Percentiles rank a stretch among this genome's conserved stretches.
These are phyloP conservation scores for Cercopithecus petaurista DNA, from an alignment of 2,797 vertebrate genomes.

Conservation along the genomic window DNA sequence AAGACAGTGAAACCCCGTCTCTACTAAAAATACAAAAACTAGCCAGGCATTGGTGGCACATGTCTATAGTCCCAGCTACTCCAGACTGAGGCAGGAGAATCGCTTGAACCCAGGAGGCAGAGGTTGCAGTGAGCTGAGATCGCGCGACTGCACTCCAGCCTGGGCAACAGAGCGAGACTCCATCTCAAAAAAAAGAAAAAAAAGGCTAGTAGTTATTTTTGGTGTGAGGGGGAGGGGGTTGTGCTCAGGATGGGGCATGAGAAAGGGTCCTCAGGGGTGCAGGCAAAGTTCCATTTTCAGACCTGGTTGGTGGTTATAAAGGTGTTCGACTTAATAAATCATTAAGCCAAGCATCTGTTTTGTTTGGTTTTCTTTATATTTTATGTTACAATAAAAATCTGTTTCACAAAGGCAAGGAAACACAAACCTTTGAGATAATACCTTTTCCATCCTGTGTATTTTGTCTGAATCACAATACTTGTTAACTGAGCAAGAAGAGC, in stretches of 20 bases:
- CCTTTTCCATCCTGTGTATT: neutral
- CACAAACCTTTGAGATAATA: conserved; percentile 27
- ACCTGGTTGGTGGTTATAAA: neutral
- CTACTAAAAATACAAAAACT: too few species aligned
- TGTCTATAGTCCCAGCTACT: too few species aligned
- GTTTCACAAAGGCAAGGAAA: conserved; percentile 7
- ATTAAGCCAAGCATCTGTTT: neutral
- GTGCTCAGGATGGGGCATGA: neutral
- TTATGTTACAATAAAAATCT: neutral
- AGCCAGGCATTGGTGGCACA: too few species aligned
- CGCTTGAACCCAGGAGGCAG: too few species aligned
- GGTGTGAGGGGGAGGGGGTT: neutral
- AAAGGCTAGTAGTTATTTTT: neutral
- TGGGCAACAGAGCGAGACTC: neutral
- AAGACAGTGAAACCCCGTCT: too few species aligned
- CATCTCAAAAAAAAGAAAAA: neutral
- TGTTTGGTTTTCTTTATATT: neutral
- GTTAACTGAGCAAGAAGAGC: neutral
- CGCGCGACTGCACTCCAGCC: rapidly evolving
- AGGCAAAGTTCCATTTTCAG: neutral
- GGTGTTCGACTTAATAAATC: neutral
- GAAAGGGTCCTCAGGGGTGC: neutral
- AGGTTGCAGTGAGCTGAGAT: too few species aligned
- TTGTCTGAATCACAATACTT: neutral
- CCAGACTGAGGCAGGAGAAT: too few species aligned